These are phyloP conservation scores for Chymomyza amoena DNA, from an alignment of 2,888 invertebrate species.

Conservation along the genomic window DNA sequence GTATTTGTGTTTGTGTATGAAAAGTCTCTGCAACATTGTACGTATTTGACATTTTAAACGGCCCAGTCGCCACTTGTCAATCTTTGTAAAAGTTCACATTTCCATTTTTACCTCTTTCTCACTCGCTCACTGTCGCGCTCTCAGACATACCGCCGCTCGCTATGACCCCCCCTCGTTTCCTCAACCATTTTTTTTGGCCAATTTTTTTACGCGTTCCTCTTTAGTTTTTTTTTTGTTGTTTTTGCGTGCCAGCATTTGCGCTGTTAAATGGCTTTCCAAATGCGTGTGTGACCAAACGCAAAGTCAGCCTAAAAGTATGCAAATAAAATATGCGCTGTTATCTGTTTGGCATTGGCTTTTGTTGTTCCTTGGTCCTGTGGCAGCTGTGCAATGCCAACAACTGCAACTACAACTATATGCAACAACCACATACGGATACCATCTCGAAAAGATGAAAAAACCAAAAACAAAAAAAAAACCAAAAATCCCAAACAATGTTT, in stretches of 20 bases:
- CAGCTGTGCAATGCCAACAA: conserved; percentile 16
- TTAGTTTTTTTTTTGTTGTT: conserved; percentile 35
- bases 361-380: conserved; percentile 16
- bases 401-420: conserved; percentile 24
- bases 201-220: conserved; percentile 14
- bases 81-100: conserved; percentile 69
- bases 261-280: conserved; percentile 65
- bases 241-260: conserved; percentile 31
- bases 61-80: conserved; percentile 70
- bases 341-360: conserved; percentile 69
- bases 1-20: conserved; percentile 44
- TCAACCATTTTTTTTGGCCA: conserved; percentile 23
- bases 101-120: conserved; percentile 57
- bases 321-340: conserved; percentile 70
- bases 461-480: conserved; percentile 13
- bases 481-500: conserved; percentile 60
- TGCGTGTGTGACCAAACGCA: conserved; percentile 22
- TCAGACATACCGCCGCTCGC: neutral
- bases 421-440: conserved; percentile 8
- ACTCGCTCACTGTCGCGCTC: conserved; percentile 20
- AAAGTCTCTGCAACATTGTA: conserved; percentile 66
- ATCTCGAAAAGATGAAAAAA: conserved; percentile 7
- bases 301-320: conserved; percentile 70
- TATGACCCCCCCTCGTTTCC: neutral
- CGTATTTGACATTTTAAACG: conserved; percentile 72